Evolutionary conservation across 2,113 vertebrate genomes (phyloP), one percentile per base, ranked within the genome.

Genomic region (Odontesthes bonariensis): DNA sequence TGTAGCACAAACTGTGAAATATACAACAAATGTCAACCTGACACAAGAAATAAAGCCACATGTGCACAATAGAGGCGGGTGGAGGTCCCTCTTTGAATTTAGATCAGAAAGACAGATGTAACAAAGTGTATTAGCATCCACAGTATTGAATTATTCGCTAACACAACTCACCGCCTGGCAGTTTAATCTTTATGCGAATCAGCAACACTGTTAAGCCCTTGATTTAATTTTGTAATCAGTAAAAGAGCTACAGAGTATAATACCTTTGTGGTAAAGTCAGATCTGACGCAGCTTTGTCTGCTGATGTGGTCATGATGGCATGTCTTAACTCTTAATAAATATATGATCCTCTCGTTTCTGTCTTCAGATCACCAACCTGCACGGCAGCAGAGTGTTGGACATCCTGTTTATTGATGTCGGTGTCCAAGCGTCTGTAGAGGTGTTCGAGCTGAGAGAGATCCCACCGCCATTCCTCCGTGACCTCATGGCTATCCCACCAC

Each of bases 371-470:
- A 96, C 95, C 22, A 97, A 97, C 40, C 94, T 99, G 56, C 97
- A 98, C 13, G 97, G 97, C 68, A 97, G 94, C 79, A 93, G 96
- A 27, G 95, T 97, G 47, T 86, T 99, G 66, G 97, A 98, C 77
- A 96, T 99, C 81, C 91, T 95, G 51, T 98, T 98, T 69, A 81
- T 97, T 38, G 98, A 99, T 47, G 86, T 94, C 42, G 98, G 97
- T 23, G 94, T 95, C 1, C 93, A 96, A 77, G 95, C 96, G 14
- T 97, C 97, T 4, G 95, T 98, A 0, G 97, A 98, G 89, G 95
- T 97, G 51, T 95, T 95, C 38, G 97, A 99, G 66, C 95, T 99
- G 67, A 95, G 95, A 90, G 97, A 99, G 91, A 95, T 99, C 73
- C 97, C 97, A 1, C 76, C 94, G 0, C 92, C 85, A 0, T 96